phyloP scores from a whole-genome alignment of 2,797 vertebrate genomes.

The Sitta carolinensis region DNA sequence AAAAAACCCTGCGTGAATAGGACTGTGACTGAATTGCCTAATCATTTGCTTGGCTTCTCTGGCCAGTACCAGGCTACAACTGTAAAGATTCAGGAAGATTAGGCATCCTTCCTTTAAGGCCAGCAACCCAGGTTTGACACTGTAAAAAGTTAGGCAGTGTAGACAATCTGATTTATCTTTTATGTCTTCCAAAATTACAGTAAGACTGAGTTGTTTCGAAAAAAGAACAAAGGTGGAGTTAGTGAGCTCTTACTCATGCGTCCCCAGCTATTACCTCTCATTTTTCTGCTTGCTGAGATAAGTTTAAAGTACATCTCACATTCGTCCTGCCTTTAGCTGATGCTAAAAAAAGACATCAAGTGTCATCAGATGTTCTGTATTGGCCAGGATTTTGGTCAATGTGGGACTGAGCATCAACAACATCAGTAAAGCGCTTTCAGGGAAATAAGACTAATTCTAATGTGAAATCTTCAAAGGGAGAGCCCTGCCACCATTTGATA shows the following conservation, averaged over 20 bases:
- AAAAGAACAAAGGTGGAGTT: not conserved
- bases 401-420: not conserved
- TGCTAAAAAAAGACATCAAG: not conserved
- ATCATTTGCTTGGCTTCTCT: not conserved
- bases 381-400: not conserved
- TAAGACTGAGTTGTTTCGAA: not conserved
- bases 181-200: not conserved
- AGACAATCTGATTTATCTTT: not conserved
- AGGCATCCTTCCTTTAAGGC: not conserved
- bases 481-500: conserved; percentile 27
- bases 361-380: not conserved
- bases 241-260: not conserved
- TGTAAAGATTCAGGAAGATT: not conserved
- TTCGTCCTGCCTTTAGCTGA: not conserved
- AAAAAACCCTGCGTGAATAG: not conserved
- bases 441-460: not conserved
- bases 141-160: not conserved
- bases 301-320: not conserved
- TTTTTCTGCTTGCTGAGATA: not conserved
- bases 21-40: not conserved
- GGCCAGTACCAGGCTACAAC: not conserved
- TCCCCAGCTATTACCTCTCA: not conserved
- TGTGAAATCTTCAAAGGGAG: not conserved
- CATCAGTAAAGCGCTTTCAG: not conserved
- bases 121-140: not conserved